Evolutionary conservation across 2,797 vertebrate species (phyloP).

Genomic region (Antrozous pallidus): DNA sequence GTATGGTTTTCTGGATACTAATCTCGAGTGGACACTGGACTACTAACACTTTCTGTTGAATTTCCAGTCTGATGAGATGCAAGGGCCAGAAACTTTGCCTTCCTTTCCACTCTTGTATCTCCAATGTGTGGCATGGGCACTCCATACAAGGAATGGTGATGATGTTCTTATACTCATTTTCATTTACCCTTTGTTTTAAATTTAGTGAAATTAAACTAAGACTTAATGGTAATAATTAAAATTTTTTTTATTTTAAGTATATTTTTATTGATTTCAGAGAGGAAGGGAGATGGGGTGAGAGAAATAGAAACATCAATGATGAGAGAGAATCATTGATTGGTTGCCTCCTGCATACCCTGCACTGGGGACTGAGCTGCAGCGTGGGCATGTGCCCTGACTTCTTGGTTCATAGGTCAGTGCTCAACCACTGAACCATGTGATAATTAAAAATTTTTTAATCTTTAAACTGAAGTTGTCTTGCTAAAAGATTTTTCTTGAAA

Average conservation of each 20-base stretch:
- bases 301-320: too few relatives aligned
- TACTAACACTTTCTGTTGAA: background rate
- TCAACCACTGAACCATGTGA: too few relatives aligned
- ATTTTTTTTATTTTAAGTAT: background rate
- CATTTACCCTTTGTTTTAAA: background rate
- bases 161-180: background rate
- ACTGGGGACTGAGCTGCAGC: too few relatives aligned
- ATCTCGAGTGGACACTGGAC: background rate
- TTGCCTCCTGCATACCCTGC: too few relatives aligned
- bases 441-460: background rate
- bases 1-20: background rate
- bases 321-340: too few relatives aligned
- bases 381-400: too few relatives aligned
- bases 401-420: too few relatives aligned
- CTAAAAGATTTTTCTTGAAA: background rate
- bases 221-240: background rate
- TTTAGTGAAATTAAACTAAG: background rate
- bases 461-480: background rate
- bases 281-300: too few relatives aligned
- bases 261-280: too few relatives aligned
- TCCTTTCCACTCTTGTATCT: background rate
- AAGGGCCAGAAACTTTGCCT: background rate
- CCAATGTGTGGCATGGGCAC: background rate
- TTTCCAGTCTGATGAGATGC: background rate
- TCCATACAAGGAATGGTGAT: background rate